Conservation (phyloP, 2,113 vertebrate genomes). For the Narcine bancroftii region DNA sequence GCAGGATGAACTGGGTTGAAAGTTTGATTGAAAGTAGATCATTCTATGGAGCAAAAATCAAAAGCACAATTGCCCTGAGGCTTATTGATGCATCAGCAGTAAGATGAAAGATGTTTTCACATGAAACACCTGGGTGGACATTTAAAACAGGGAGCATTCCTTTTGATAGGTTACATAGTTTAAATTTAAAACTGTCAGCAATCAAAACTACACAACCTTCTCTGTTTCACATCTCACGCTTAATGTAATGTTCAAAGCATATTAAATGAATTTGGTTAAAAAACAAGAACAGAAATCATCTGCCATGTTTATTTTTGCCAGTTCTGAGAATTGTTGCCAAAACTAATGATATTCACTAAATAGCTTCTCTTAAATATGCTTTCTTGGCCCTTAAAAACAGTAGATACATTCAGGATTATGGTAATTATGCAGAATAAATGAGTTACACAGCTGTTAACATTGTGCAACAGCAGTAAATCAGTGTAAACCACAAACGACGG, state of each 20-base stretch:
- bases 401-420: neutral
- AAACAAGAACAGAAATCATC: conserved; percentile 20
- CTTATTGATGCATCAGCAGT: conserved; percentile 27
- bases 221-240: conserved; percentile 28
- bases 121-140: conserved; percentile 37
- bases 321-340: conserved; percentile 22
- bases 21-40: conserved; percentile 35
- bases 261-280: conserved; percentile 12
- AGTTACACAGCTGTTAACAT: neutral
- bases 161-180: conserved; percentile 35
- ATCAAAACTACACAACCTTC: conserved; percentile 23
- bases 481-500: neutral
- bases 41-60: conserved; percentile 28
- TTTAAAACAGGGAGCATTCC: conserved; percentile 30
- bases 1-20: neutral
- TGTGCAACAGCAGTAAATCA: neutral
- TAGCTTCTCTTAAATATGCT: neutral
- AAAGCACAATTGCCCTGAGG: conserved; percentile 30
- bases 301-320: conserved; percentile 28
- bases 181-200: conserved; percentile 37
- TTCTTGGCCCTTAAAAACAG: neutral
- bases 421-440: neutral
- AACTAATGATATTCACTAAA: conserved; percentile 6
- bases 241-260: conserved; percentile 30
- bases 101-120: conserved; percentile 36